A percentile compares a stretch with the other conserved stretches of the same genome.
Conservation (phyloP, 2,113 vertebrate species). For the human (Homo sapiens) region GRCh38 chr20:35504501-35505000, state of each 20-base stretch:
- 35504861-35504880: slow-evolving; percentile 80
- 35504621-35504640: slow-evolving; percentile 42
- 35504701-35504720: slow-evolving; percentile 67
- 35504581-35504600: slow-evolving; percentile 23
- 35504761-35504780: slow-evolving; percentile 34
- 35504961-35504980: slow-evolving; percentile 78
- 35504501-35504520: slow-evolving; percentile 57
- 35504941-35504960: slow-evolving; percentile 73
- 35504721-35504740: slow-evolving; percentile 58
- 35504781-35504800: background rate
- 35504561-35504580: background rate
- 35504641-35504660: slow-evolving; percentile 57
- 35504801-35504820: slow-evolving; percentile 61
- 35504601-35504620: background rate
- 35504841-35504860: slow-evolving; percentile 81
- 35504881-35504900: slow-evolving; percentile 77
- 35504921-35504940: slow-evolving; percentile 70
- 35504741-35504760: background rate
- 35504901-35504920: slow-evolving; percentile 77
- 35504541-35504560: slow-evolving; percentile 61
- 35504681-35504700: slow-evolving; percentile 72
- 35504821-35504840: slow-evolving; percentile 65
- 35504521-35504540: slow-evolving; percentile 51
- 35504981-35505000: slow-evolving; percentile 75
- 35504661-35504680: slow-evolving; percentile 62